These are phyloP conservation scores for Chinchilla lanigera DNA, from an alignment of 2,113 vertebrate genomes.

Conservation along the genomic window DNA sequence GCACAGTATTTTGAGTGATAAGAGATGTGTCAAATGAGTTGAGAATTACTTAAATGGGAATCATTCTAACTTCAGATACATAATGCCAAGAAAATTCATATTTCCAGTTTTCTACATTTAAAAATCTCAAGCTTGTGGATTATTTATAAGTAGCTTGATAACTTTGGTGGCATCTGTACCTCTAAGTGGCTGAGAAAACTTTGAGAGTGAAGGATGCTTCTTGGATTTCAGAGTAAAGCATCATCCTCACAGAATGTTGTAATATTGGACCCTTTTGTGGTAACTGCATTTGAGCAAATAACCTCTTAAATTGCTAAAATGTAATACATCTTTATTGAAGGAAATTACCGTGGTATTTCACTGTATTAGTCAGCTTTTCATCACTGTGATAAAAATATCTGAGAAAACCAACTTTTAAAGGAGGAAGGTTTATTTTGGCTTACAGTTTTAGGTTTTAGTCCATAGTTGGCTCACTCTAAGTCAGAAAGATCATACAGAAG, in stretches of 20 bases:
- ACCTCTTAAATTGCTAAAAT: not conserved
- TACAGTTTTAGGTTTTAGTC: not conserved
- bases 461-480: not conserved
- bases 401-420: not conserved
- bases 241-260: not conserved
- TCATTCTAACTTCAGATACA: conserved; percentile 81
- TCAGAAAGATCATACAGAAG: not conserved
- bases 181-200: conserved; percentile 13
- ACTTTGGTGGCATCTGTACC: conserved; percentile 30
- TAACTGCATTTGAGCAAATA: conserved; percentile 2
- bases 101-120: conserved; percentile 80
- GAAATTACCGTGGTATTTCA: not conserved
- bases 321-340: not conserved
- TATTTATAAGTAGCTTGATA: conserved; percentile 74
- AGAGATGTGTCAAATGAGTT: conserved; percentile 84
- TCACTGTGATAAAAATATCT: not conserved
- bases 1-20: conserved; percentile 84
- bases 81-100: conserved; percentile 82
- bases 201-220: not conserved
- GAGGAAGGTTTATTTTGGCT: not conserved
- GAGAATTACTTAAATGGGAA: conserved; percentile 86
- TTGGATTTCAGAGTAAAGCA: not conserved
- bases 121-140: conserved; percentile 76
- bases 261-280: not conserved
- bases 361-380: not conserved